phyloP scores from a whole-genome alignment of 2,888 invertebrate species.

The Timandra comae region DNA sequence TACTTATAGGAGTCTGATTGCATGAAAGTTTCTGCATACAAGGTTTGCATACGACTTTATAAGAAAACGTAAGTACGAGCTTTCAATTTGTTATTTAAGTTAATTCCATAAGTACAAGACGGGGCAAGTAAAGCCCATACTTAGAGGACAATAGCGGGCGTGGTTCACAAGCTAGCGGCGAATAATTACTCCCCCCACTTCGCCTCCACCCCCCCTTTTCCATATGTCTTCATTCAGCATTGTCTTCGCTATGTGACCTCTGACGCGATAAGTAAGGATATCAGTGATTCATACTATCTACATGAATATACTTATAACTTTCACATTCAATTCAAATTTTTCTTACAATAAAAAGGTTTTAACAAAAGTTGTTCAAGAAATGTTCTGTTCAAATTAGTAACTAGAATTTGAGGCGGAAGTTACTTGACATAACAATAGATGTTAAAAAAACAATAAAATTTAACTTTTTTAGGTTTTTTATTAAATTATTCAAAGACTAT shows the following conservation, averaged over 20 bases:
- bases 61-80: too few relatives aligned
- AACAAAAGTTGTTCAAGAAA: too few relatives aligned
- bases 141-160: conserved; percentile 69
- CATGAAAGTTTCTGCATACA: too few relatives aligned
- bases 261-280: conserved; percentile 31
- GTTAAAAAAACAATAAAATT: too few relatives aligned
- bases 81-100: conserved; percentile 5
- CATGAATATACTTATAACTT: conserved; percentile 8
- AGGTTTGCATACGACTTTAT: too few relatives aligned
- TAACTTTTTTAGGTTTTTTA: conserved; percentile 1
- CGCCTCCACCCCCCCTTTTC: conserved; percentile 19
- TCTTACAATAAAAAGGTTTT: too few relatives aligned
- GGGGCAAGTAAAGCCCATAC: conserved; percentile 49
- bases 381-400: neutral
- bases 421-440: too few relatives aligned
- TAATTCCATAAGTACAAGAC: conserved; percentile 31
- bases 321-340: too few relatives aligned
- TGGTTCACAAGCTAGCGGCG: conserved; percentile 60
- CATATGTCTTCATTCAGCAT: conserved; percentile 59
- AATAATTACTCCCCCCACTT: conserved; percentile 58
- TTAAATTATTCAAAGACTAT: conserved; percentile 9
- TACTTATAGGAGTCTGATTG: too few relatives aligned
- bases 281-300: conserved; percentile 16
- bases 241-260: conserved; percentile 65
- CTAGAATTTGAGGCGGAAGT: neutral